These are phyloP conservation scores for Ispidina picta DNA, from an alignment of 2,797 vertebrate species.

Conservation along the genomic window DNA sequence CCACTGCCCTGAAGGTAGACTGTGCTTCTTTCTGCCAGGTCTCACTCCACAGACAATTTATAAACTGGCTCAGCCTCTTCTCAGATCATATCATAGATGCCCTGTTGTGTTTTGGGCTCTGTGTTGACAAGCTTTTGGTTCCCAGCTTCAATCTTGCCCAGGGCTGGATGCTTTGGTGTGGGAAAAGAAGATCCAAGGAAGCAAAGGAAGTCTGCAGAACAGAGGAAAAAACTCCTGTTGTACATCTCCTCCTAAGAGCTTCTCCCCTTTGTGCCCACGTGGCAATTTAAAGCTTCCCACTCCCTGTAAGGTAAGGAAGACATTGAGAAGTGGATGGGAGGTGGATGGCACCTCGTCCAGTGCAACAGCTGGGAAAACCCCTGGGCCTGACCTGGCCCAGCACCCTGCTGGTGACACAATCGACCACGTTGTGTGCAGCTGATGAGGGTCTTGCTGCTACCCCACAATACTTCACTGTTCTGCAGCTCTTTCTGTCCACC, in stretches of 20 bases:
- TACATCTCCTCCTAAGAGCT: neutral
- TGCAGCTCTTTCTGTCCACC: neutral
- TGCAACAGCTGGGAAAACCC: neutral
- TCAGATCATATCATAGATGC: neutral
- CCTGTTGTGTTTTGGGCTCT: neutral
- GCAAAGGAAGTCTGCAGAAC: neutral
- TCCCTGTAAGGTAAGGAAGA: neutral
- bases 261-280: neutral
- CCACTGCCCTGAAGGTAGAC: neutral
- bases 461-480: neutral
- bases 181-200: neutral
- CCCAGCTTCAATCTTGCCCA: neutral
- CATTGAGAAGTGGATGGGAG: neutral
- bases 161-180: neutral
- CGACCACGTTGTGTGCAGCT: rapidly evolving
- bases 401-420: neutral
- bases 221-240: neutral
- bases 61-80: neutral
- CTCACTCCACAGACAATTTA: neutral
- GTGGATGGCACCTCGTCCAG: neutral
- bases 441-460: neutral
- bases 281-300: neutral
- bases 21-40: neutral
- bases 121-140: neutral
- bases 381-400: neutral